Conservation (phyloP, 2,113 vertebrate genomes). For the Carlito syrichta region DNA sequence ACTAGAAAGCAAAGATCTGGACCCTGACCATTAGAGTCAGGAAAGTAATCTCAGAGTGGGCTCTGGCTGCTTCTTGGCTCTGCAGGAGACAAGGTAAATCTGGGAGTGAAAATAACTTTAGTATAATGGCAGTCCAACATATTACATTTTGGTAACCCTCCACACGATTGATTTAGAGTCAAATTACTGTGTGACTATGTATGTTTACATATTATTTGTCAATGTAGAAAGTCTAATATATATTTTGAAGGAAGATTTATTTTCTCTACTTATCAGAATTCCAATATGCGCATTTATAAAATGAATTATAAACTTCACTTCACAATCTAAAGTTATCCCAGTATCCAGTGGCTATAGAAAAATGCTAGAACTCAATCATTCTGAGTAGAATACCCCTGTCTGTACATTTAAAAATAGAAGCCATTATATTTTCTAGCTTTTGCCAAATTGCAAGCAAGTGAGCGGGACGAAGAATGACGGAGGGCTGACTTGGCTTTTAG, state of each 20-base stretch:
- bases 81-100: no score
- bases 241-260: neutral
- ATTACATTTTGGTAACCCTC: no score
- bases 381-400: neutral
- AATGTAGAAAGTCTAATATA: neutral
- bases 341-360: neutral
- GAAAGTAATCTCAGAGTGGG: no score
- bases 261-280: neutral
- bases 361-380: neutral
- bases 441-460: neutral
- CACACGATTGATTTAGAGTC: neutral
- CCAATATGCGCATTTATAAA: neutral
- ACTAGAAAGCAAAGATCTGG: neutral
- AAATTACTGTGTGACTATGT: neutral
- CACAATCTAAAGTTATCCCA: neutral
- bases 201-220: neutral
- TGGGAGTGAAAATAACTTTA: neutral
- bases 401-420: neutral
- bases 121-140: accelerated
- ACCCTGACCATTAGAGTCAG: neutral
- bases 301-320: neutral
- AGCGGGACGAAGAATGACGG: no score
- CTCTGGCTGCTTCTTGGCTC: no score
- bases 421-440: neutral
- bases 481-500: neutral